Conservation (phyloP, 2,113 vertebrate species). For the Typhlomys cinereus region DNA sequence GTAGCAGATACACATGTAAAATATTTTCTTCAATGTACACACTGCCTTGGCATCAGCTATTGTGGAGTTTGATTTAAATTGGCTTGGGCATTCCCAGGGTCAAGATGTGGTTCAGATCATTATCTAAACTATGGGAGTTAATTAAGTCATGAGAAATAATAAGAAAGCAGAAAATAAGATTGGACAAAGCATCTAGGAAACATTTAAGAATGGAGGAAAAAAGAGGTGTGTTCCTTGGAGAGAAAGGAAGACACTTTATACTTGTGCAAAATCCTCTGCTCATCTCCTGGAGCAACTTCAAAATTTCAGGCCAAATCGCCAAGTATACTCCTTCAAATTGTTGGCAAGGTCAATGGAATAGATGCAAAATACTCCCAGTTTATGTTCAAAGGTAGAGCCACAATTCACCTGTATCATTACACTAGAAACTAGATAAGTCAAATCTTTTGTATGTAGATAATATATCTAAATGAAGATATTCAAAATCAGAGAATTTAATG, state of each 20-base stretch:
- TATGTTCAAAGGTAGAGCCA: neutral
- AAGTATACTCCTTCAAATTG: neutral
- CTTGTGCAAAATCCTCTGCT: neutral
- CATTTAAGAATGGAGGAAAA: neutral
- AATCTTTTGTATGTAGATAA: neutral
- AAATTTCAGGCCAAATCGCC: neutral
- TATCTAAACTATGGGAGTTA: neutral
- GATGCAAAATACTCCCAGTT: neutral
- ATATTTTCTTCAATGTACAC: neutral
- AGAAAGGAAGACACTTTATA: neutral
- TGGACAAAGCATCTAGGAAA: neutral
- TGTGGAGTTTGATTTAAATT: neutral
- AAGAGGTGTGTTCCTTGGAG: neutral
- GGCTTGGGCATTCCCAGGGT: neutral
- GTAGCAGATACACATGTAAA: neutral
- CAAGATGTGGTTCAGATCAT: neutral
- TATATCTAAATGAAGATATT: slow-evolving; percentile 4
- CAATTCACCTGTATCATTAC: neutral
- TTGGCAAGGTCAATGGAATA: neutral
- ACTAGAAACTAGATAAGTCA: neutral
- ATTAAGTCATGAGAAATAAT: neutral
- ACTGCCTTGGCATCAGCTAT: neutral
- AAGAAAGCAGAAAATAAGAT: neutral
- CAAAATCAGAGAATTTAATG: neutral
- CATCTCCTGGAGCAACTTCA: neutral